phyloP scores from a whole-genome alignment of 2,888 invertebrate genomes.

The Campopleginae sp. region DNA sequence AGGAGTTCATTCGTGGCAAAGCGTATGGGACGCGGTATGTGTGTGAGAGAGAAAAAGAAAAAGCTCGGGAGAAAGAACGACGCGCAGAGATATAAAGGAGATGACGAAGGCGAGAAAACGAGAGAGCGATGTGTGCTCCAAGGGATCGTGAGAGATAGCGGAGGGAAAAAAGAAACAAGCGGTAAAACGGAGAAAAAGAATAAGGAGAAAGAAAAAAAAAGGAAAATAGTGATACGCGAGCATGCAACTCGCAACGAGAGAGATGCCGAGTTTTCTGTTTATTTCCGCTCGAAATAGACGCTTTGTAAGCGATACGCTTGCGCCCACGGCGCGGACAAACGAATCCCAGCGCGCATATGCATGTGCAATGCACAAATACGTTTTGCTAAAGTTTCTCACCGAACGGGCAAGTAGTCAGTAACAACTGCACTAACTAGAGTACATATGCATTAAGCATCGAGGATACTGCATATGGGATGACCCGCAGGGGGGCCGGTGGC shows the following conservation, averaged over 20 bases:
- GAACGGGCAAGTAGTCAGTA: conserved; percentile 57
- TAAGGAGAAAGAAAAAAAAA: conserved; percentile 34
- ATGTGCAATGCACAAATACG: not conserved
- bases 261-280: conserved; percentile 68
- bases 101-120: conserved; percentile 55
- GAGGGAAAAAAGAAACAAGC: conserved; percentile 52
- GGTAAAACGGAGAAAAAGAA: conserved; percentile 40
- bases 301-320: conserved; percentile 72
- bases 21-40: conserved; percentile 55
- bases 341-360: too few species aligned
- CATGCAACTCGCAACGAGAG: conserved; percentile 53
- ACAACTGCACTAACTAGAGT: conserved; percentile 60
- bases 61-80: conserved; percentile 28
- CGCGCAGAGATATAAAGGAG: conserved; percentile 20
- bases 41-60: conserved; percentile 52
- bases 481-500: conserved; percentile 54
- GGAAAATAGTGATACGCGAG: conserved; percentile 50
- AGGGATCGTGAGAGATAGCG: conserved; percentile 57
- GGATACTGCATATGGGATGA: conserved; percentile 54
- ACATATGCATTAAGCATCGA: conserved; percentile 48
- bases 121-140: conserved; percentile 53
- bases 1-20: conserved; percentile 73
- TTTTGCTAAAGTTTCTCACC: conserved; percentile 8
- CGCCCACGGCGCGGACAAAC: conserved; percentile 23
- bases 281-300: conserved; percentile 75